Conservation (phyloP, 2,888 invertebrate genomes). For the Troglohyphantes excavatus region DNA sequence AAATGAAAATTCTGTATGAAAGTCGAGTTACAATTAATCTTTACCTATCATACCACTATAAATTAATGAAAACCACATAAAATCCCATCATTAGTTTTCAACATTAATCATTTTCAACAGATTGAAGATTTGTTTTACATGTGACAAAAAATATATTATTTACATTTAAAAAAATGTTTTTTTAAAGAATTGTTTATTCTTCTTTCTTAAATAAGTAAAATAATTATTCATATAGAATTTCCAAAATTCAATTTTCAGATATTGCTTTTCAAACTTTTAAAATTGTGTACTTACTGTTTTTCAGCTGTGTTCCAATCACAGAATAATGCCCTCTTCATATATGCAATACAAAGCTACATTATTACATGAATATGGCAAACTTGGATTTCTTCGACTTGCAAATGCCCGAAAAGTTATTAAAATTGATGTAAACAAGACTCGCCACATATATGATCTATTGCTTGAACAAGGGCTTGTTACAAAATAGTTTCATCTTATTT, state of each 20-base stretch:
- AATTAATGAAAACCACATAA: no score
- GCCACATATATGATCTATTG: slow-evolving; percentile 88
- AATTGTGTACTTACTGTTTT: slow-evolving; percentile 45
- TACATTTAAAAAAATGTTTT: no score
- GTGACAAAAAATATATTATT: no score
- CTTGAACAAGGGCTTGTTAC: slow-evolving; percentile 85
- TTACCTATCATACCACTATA: no score
- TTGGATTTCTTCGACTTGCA: slow-evolving; percentile 88
- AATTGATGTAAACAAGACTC: slow-evolving; percentile 94
- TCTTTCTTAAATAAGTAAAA: not conserved
- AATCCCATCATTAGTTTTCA: no score
- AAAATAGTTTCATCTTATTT: slow-evolving; percentile 40
- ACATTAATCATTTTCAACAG: no score
- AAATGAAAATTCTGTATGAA: no score
- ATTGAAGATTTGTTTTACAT: no score
- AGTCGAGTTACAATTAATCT: no score
- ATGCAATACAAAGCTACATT: slow-evolving; percentile 90
- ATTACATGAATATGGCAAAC: slow-evolving; percentile 89
- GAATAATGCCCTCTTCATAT: slow-evolving; percentile 90
- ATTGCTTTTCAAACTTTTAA: not conserved
- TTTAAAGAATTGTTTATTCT: no score
- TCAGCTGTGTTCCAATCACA: slow-evolving; percentile 88
- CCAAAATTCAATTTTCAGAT: not conserved
- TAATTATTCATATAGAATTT: not conserved
- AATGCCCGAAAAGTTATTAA: slow-evolving; percentile 92